Conservation (phyloP, 2,888 invertebrate species). For the Microlaimidae sp. region DNA sequence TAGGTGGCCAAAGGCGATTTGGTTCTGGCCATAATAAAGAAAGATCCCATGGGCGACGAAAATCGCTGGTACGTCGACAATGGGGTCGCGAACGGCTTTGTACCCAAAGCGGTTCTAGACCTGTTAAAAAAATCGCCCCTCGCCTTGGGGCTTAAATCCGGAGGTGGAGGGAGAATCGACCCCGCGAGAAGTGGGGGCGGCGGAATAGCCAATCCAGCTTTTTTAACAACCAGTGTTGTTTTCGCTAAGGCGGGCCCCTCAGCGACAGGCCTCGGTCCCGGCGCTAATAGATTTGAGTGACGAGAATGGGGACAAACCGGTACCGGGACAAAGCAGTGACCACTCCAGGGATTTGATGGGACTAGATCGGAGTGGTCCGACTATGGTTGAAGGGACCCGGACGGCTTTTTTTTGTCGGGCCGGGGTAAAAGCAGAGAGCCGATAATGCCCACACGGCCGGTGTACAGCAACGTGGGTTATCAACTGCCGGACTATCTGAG, state of each 20-base stretch:
- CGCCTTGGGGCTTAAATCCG: not conserved
- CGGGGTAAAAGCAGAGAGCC: no score
- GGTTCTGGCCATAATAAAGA: conserved; percentile 46
- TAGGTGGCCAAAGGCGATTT: conserved; percentile 39
- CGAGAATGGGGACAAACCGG: not conserved
- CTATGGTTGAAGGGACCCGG: not conserved
- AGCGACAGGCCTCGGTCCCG: not conserved
- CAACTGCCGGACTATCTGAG: no score
- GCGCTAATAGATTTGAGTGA: not conserved
- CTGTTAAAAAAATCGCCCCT: not conserved
- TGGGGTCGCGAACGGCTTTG: conserved; percentile 9
- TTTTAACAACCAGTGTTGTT: no score
- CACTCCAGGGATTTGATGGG: conserved; percentile 3
- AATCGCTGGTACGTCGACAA: conserved; percentile 39
- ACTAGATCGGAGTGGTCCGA: not conserved
- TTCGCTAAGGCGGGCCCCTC: not conserved
- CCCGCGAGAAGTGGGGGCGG: not conserved
- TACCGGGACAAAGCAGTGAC: not conserved
- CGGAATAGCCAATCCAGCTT: no score
- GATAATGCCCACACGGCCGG: not conserved
- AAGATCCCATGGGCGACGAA: conserved; percentile 46
- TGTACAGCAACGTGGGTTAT: not conserved
- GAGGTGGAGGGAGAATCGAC: not conserved
- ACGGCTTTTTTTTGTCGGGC: not conserved
- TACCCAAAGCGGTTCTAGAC: not conserved